Evolutionary conservation across 2,113 vertebrate genomes (phyloP).

Genomic region (Sylvietta virens): DNA sequence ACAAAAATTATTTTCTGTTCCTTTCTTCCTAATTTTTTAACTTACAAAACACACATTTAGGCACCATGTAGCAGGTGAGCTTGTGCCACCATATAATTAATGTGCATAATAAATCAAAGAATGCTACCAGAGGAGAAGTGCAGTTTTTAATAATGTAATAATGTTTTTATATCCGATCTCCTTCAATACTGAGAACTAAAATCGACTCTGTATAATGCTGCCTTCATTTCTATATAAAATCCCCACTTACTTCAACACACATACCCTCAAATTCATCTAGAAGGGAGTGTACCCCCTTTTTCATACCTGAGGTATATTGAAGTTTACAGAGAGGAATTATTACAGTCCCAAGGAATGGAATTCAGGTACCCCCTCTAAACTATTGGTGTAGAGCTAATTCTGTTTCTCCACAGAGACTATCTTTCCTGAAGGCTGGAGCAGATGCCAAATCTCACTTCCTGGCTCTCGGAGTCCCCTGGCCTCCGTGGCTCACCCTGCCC

Average conservation of each 20-base stretch:
- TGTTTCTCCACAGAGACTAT: neutral
- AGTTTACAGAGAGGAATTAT: neutral
- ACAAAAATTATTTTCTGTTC: neutral
- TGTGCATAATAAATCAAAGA: neutral
- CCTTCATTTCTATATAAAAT: neutral
- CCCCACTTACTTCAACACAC: neutral
- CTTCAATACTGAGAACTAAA: neutral
- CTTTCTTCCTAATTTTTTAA: conserved; percentile 10
- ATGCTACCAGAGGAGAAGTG: neutral
- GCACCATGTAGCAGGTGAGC: neutral
- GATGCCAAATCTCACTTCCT: neutral
- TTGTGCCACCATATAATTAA: neutral
- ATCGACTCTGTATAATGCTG: neutral
- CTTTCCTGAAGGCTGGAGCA: neutral
- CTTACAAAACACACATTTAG: neutral
- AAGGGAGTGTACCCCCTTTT: neutral
- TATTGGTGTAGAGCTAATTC: neutral
- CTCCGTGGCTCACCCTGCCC: neutral
- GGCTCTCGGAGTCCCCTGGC: neutral
- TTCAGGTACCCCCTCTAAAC: neutral
- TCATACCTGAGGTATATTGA: neutral
- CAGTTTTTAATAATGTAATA: neutral
- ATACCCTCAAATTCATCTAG: neutral
- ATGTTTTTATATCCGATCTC: neutral
- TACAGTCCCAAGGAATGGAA: neutral